phyloP scores from a whole-genome alignment of 1,140 invertebrate species.

The Wasmannia auropunctata region DNA sequence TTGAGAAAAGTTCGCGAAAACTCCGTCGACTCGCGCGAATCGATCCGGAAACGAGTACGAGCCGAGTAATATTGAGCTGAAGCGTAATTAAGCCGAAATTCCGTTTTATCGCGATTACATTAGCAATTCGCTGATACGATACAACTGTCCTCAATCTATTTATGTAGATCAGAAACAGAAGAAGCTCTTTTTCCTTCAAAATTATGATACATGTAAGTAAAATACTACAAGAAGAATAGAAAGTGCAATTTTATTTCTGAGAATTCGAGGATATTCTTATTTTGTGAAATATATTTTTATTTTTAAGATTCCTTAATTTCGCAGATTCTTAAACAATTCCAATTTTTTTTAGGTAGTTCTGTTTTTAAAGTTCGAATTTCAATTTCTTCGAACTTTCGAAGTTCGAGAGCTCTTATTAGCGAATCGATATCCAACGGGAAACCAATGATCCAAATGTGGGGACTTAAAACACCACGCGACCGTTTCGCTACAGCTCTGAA shows the following conservation, averaged over 20 bases:
- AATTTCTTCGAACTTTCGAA: not conserved
- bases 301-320: not conserved
- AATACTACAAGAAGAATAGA: not conserved
- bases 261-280: not conserved
- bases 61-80: not conserved
- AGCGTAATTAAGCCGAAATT: slow-evolving; percentile 36
- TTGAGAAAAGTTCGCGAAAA: slow-evolving; percentile 16
- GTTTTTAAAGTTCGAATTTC: not conserved
- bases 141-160: not conserved
- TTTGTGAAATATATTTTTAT: not conserved
- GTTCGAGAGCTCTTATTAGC: too few relatives aligned
- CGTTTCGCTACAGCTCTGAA: not conserved
- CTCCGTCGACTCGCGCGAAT: not conserved
- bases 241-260: not conserved
- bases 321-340: not conserved
- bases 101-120: not conserved
- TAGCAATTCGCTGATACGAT: not conserved
- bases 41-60: slow-evolving; percentile 20
- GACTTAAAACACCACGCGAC: not conserved
- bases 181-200: not conserved
- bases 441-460: not conserved
- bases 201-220: not conserved
- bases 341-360: not conserved
- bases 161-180: not conserved
- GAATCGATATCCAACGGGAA: not conserved